Evolutionary conservation across 2,113 vertebrate genomes (phyloP).

Genomic region (Cercocebus atys): DNA sequence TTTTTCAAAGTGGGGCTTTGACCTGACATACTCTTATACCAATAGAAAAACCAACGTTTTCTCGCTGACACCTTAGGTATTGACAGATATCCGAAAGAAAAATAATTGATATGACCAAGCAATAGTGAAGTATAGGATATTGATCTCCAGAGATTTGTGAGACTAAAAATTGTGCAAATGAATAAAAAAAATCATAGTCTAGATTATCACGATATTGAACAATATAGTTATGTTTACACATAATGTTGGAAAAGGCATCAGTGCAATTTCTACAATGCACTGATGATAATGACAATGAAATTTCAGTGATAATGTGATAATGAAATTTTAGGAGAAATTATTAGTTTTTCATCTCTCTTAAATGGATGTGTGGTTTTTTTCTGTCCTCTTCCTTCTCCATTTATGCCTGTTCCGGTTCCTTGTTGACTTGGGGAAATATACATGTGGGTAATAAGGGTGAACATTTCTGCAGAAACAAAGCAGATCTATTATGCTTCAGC

Average conservation of each 20-base stretch:
- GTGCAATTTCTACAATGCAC: neutral
- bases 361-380: neutral
- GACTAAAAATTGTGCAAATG: neutral
- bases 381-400: neutral
- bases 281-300: neutral
- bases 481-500: too few species aligned
- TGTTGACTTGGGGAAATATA: neutral
- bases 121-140: neutral
- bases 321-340: neutral
- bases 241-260: neutral
- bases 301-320: neutral
- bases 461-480: neutral
- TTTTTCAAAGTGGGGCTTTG: constrained; percentile 9
- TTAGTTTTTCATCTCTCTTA: neutral
- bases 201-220: neutral
- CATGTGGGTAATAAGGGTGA: neutral
- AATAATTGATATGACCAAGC: neutral
- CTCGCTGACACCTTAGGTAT: neutral
- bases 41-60: neutral
- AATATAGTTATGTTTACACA: neutral
- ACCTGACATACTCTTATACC: neutral
- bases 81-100: neutral
- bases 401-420: neutral
- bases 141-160: neutral
- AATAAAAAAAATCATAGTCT: neutral